Evolutionary conservation across 2,113 vertebrate species (phyloP), one percentile per base, ranked within the genome.

Genomic region (Delphinus delphis): DNA sequence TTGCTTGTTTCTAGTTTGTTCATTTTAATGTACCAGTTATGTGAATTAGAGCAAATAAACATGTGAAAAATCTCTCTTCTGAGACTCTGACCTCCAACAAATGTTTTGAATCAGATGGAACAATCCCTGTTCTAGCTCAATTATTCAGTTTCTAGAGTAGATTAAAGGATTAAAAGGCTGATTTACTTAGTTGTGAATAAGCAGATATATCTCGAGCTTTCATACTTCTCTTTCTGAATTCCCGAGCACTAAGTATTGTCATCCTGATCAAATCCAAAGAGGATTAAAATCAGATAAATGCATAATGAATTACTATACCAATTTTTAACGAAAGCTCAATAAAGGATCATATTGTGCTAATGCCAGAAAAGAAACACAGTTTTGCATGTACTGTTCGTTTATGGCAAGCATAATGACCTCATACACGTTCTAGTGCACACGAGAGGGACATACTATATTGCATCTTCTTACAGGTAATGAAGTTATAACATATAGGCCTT

Each of bases 41-140:
- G 67, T 14, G 47, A 96, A 97, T 98, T 97, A 98, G 95, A 97
- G 89, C 47, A 98, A 98, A 98, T 98, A 98, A 98, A 98, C 96
- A 96, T 53, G 88, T 96, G 88, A 97, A 97, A 79, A 84, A 97
- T 90, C 80, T 97, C 36, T 38, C 96, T 98, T 98, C 81, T 97
- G 96, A 76, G 98, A 96, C 77, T 31, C 28, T 98, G 94, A 97
- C 90, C 90, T 96, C 14, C 0, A 93, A 96, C 0, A 94, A 97
- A 94, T 81, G 33, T 41, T 97, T 98, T 92, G 96, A 96, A 98
- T 98, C 17, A 47, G 47, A 93, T 92, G 81, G 79, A 97, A 97
- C 96, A 93, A 73, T 71, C 67, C 1, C 6, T 63, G 12, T 88
- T 84, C 96, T 65, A 97, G 84, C 71, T 93, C 88, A 96, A 93